Percentiles rank a stretch among this genome's conserved stretches.
These are phyloP conservation scores for Palloptera scutellata DNA, from an alignment of 2,888 invertebrate species.

Conservation along the genomic window DNA sequence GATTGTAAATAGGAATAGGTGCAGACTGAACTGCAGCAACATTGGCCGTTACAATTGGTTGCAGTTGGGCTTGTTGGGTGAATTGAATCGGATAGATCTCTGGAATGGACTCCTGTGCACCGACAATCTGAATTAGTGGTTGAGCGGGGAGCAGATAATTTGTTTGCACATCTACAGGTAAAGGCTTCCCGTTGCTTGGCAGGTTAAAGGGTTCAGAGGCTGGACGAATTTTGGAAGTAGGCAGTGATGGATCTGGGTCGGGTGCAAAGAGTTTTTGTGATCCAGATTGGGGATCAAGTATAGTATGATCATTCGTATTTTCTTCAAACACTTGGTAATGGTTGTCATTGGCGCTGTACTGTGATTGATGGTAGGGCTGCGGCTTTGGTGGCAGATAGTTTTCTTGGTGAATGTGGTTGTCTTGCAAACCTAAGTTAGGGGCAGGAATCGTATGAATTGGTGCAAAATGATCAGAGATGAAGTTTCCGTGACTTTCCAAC, in stretches of 20 bases:
- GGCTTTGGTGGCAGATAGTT: slow-evolving; percentile 47
- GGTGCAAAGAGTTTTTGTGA: slow-evolving; percentile 66
- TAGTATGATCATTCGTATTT: slow-evolving; percentile 62
- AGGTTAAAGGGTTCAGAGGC: slow-evolving; percentile 62
- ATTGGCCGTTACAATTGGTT: slow-evolving; percentile 57
- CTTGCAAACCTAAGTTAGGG: slow-evolving; percentile 71
- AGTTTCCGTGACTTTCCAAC: slow-evolving; percentile 55
- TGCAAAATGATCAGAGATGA: slow-evolving; percentile 88
- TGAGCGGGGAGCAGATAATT: slow-evolving; percentile 55
- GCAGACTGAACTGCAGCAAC: slow-evolving; percentile 52
- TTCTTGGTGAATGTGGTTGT: slow-evolving; percentile 56
- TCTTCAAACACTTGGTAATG: slow-evolving; percentile 69
- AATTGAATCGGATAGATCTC: slow-evolving; percentile 65
- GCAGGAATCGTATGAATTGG: slow-evolving; percentile 89
- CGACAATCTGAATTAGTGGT: slow-evolving; percentile 58
- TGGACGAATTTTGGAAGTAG: slow-evolving; percentile 61
- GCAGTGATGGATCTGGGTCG: slow-evolving; percentile 66
- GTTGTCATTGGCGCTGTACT: slow-evolving; percentile 32
- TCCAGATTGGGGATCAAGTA: slow-evolving; percentile 60
- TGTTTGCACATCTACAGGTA: slow-evolving; percentile 59
- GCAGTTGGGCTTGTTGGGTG: slow-evolving; percentile 62
- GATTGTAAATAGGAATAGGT: slow-evolving; percentile 61
- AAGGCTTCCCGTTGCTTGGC: slow-evolving; percentile 64
- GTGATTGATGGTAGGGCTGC: slow-evolving; percentile 43
- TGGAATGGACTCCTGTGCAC: slow-evolving; percentile 66